Percentiles rank a stretch among this genome's conserved stretches.
Conservation (phyloP, 2,113 vertebrate genomes). For the Heptranchias perlo region DNA sequence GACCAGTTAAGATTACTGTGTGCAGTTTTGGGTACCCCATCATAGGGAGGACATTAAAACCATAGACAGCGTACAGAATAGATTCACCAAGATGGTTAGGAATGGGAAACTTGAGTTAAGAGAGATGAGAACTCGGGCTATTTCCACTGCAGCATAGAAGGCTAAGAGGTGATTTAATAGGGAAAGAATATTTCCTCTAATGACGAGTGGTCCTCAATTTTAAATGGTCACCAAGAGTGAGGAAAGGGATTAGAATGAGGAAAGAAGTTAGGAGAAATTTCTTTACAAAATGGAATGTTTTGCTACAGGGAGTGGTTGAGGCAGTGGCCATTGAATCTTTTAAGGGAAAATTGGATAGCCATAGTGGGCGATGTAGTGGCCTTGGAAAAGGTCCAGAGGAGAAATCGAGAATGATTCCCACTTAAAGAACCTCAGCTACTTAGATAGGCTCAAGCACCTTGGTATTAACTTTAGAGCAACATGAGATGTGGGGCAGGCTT, state of each 20-base stretch:
- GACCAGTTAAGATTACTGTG: neutral
- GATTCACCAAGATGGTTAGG: neutral
- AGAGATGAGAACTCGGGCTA: neutral
- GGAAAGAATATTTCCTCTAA: neutral
- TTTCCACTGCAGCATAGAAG: neutral
- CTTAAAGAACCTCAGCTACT: neutral
- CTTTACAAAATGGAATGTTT: too few species aligned
- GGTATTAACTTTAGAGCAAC: neutral
- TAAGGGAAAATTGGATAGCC: too few species aligned
- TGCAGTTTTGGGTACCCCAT: neutral
- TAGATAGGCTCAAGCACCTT: neutral
- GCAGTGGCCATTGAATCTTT: too few species aligned
- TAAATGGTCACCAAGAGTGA: too few species aligned
- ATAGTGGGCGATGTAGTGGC: neutral
- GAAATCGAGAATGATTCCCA: neutral
- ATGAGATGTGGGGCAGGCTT: too few species aligned
- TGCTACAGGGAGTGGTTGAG: too few species aligned
- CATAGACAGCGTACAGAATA: neutral
- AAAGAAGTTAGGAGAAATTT: too few species aligned
- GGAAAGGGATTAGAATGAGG: too few species aligned
- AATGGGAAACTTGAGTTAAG: neutral
- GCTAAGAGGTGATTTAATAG: too few species aligned
- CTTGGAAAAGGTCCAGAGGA: neutral
- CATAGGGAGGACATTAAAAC: neutral
- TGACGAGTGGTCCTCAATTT: too few species aligned